Base-by-base conservation (phyloP, 2,888 invertebrate species). In the Synergus japonicus region DNA sequence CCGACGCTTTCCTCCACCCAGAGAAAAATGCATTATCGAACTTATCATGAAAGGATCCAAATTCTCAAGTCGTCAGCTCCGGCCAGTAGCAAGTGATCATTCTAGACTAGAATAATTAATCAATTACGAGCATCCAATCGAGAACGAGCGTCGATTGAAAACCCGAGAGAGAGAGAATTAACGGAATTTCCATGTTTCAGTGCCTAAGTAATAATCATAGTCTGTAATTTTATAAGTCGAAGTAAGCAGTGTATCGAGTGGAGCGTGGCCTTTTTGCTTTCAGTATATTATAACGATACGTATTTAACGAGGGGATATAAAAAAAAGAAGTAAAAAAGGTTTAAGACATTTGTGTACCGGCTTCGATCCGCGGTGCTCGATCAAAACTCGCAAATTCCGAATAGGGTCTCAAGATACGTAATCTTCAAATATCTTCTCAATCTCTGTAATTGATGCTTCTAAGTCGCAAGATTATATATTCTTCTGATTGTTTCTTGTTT, bases 101-200 rank as follows among this genome's bases (percentile, higher is more conserved):
- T 60, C 22, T 60, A 60, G 18, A 22, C 22, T 60, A 10, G 22
- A 22, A 12, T 60, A 60, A 60, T 22, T 60, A 60, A 60, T 58
- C 18, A 60, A 22, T 60, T 22, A 22, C 22, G 22, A 60, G 60
- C 60, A 60, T 22, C 12, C 12, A 60, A 22, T 60, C 46, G 64
- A 63, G 46, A 64, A 49, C 12, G 65, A 65, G 63, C 9, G 73
- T 65, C 49, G 41, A 78, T 29, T 29, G 3, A 37, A 66, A 44
- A 37, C 41, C 15, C 60, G 43, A 29, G 9, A 83, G 46, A 67
- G 65, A 69, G 64, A 78, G 44, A 63, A 81, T 80, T 78, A 86
- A 85, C 81, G 85, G 86, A 87, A 87, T 89, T 88, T 89, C 88
- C 90, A 87, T 88, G 86, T 88, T 87, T 89, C 88, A 90, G 90